A percentile compares a stretch with the other conserved stretches of the same genome.
These are phyloP conservation scores for Alloplasta piceator DNA, from an alignment of 2,888 invertebrate species.

Conservation along the genomic window DNA sequence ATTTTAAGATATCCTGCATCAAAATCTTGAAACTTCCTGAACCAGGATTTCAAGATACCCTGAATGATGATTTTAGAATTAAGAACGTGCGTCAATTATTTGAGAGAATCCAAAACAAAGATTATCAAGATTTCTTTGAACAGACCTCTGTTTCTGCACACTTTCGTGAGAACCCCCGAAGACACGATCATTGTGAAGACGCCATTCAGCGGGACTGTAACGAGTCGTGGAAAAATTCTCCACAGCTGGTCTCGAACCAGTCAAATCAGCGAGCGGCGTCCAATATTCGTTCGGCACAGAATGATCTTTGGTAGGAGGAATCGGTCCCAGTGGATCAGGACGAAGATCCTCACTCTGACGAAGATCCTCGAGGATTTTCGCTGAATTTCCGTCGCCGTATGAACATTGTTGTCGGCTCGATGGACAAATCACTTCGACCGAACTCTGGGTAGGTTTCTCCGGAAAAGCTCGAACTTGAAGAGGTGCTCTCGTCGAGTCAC, in stretches of 20 bases:
- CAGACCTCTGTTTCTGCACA: slow-evolving; percentile 60
- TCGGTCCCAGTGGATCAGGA: slow-evolving; percentile 57
- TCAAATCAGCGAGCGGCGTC: slow-evolving; percentile 88
- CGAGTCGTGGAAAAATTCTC: slow-evolving; percentile 90
- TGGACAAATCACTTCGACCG: neutral
- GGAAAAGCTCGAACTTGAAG: slow-evolving; percentile 5
- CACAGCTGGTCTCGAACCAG: slow-evolving; percentile 89
- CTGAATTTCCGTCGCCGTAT: slow-evolving; percentile 1
- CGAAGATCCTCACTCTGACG: slow-evolving; percentile 9
- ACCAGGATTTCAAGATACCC: neutral
- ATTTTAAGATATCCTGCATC: too few species aligned
- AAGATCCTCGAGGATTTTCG: slow-evolving; percentile 10
- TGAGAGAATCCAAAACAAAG: too few species aligned
- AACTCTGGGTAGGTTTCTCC: neutral
- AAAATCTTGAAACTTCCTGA: too few species aligned
- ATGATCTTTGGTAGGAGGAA: slow-evolving; percentile 24
- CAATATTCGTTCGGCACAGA: slow-evolving; percentile 83
- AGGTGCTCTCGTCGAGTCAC: neutral
- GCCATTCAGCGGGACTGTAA: slow-evolving; percentile 90
- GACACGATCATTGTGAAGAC: slow-evolving; percentile 73
- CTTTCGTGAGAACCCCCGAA: slow-evolving; percentile 51
- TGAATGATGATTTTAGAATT: neutral
- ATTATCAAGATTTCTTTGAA: too few species aligned
- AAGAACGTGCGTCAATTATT: too few species aligned
- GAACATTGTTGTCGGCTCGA: neutral